phyloP scores from a whole-genome alignment of 2,888 invertebrate genomes.

The Tridacna gigas region DNA sequence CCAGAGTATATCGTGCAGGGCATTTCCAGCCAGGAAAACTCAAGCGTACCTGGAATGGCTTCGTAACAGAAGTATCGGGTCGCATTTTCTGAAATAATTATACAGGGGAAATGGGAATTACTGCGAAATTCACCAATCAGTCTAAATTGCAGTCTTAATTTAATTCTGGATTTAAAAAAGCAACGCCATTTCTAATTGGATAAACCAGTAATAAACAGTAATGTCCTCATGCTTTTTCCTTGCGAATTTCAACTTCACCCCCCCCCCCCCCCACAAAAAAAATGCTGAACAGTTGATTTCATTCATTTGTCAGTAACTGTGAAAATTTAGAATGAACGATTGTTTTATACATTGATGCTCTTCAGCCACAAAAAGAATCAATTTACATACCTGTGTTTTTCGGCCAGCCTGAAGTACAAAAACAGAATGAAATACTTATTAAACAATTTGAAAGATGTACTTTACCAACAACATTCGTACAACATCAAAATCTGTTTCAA shows the following conservation, averaged over 20 bases:
- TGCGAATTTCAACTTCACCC: too few species aligned
- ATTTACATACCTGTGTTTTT: neutral
- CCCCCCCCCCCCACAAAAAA: too few species aligned
- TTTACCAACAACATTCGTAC: too few species aligned
- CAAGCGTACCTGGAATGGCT: constrained; percentile 59
- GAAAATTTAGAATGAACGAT: too few species aligned
- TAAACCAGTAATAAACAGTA: too few species aligned
- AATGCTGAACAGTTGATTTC: too few species aligned
- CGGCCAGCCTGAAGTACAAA: constrained; percentile 11
- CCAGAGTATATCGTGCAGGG: constrained; percentile 66
- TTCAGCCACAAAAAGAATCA: too few species aligned
- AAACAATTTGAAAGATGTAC: too few species aligned
- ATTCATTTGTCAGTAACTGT: too few species aligned
- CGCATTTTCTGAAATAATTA: constrained; percentile 47
- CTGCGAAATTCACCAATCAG: neutral
- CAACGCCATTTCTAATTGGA: neutral
- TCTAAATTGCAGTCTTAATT: neutral
- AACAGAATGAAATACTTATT: neutral
- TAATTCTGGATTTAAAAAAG: neutral
- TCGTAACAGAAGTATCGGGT: constrained; percentile 66
- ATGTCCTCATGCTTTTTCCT: too few species aligned
- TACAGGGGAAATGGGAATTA: neutral
- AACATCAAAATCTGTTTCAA: too few species aligned
- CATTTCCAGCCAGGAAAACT: constrained; percentile 65
- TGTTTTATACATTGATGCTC: too few species aligned